phyloP scores from a whole-genome alignment of 2,113 vertebrate species.

The Sceloporus undulatus region DNA sequence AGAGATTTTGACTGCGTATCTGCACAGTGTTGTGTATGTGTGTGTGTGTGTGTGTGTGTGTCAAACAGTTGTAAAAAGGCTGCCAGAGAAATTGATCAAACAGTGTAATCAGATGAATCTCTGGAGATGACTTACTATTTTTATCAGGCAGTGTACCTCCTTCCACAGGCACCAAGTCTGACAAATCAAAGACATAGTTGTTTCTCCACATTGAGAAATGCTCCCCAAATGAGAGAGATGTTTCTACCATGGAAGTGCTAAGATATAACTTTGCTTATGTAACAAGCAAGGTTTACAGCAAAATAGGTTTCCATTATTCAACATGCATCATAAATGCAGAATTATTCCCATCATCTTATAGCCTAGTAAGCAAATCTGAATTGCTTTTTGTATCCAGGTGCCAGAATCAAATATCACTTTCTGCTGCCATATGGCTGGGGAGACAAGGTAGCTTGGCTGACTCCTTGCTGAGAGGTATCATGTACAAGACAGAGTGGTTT shows the following conservation, averaged over 20 bases:
- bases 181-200: constrained; percentile 23
- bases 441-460: constrained; percentile 54
- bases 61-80: no score
- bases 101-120: constrained; percentile 6
- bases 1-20: no score
- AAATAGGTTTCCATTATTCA: not conserved
- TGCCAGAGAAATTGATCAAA: constrained; percentile 49
- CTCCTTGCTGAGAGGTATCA: constrained; percentile 24
- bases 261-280: not conserved
- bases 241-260: not conserved
- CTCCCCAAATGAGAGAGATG: not conserved
- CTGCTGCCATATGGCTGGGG: constrained; percentile 61
- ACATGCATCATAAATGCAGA: constrained; percentile 30
- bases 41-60: no score
- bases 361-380: constrained; percentile 34
- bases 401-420: constrained; percentile 47
- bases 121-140: constrained; percentile 20
- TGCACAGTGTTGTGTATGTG: no score
- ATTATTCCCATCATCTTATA: constrained; percentile 25
- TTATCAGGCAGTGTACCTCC: not conserved
- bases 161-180: constrained; percentile 32
- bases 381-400: constrained; percentile 34
- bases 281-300: constrained; percentile 20
- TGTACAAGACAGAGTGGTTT: constrained; percentile 35
- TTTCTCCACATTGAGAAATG: constrained; percentile 40